These are phyloP conservation scores for Polypedilum pembai DNA, from an alignment of 1,140 invertebrate species.

Conservation along the genomic window DNA sequence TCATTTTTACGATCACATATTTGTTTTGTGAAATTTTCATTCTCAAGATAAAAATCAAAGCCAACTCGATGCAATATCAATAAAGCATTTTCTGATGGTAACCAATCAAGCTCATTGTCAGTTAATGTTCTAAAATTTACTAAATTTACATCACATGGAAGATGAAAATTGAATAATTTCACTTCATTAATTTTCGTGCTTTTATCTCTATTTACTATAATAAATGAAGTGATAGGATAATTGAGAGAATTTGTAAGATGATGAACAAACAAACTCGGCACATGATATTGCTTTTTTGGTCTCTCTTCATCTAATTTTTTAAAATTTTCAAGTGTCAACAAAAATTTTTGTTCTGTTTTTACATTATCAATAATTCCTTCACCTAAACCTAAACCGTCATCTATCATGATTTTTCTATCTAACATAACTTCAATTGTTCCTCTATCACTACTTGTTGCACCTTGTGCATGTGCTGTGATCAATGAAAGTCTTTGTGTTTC, in stretches of 20 bases:
- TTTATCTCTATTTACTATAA: not conserved
- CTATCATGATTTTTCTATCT: slow-evolving; percentile 71
- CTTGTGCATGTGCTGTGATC: slow-evolving; percentile 72
- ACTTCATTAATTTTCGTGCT: not conserved
- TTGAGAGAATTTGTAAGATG: slow-evolving; percentile 52
- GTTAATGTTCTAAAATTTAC: not conserved
- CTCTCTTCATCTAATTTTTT: not conserved
- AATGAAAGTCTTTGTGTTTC: slow-evolving; percentile 58
- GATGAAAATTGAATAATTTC: not conserved
- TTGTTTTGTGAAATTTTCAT: not conserved
- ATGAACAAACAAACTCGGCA: slow-evolving; percentile 56
- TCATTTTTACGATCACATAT: not conserved
- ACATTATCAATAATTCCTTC: slow-evolving; percentile 83
- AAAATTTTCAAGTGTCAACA: slow-evolving; percentile 65
- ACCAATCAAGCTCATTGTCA: not conserved
- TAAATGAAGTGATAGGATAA: not conserved
- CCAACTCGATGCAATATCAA: not conserved
- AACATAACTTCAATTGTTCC: slow-evolving; percentile 78
- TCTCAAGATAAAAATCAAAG: not conserved
- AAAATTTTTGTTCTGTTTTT: slow-evolving; percentile 66
- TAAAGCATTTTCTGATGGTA: not conserved
- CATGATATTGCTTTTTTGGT: slow-evolving; percentile 35
- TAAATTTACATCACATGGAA: slow-evolving; percentile 13
- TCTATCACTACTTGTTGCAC: slow-evolving; percentile 63
- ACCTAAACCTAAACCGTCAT: slow-evolving; percentile 79